Evolutionary conservation across 2,888 invertebrate species (phyloP), one percentile per base, ranked within the genome.

Genomic region (Baronia brevicornis): DNA sequence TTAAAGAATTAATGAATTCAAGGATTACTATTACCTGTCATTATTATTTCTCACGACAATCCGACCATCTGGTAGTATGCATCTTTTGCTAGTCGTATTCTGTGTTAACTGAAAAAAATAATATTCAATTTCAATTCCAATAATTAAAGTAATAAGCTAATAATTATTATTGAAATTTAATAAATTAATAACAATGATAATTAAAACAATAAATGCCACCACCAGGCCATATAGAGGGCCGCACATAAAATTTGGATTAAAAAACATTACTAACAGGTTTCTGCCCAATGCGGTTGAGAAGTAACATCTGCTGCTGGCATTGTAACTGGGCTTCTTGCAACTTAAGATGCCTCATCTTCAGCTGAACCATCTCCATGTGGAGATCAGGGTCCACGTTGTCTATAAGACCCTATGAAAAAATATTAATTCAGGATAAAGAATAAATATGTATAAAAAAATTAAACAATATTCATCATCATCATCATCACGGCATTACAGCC

Each of bases 41-140:
- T 27, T 33, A 0, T 34, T 19, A 14, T 56, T 71, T 2, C 60
- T 56, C 0, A 75, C 60, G 0, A 72, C 54, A 5, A 77, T 64
- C 30, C 62, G 63, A 0, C 79, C 79, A 11, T 74, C 70, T 0
- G 78, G 67, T 19, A 73, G 31, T 4, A 78, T 48, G 34, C 66
- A 62, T 2, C 75, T 51, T n/a, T n/a, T n/a, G 27, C 56, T 71
- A 4, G 50, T 51, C 3, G 50, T 10, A 0, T 43, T 33, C 6
- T 41, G 43, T 3, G 29, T 13, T 2, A 36, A 19, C 56, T 57
- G 46, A 1, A 48, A 48, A 5, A 27, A 17, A 14, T 9, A 15
- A 15, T 17, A 15, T n/a, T n/a, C n/a, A n/a, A n/a, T n/a, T n/a
- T n/a, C n/a, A n/a, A n/a, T n/a, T n/a, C n/a, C n/a, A n/a, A n/a